phyloP scores from a whole-genome alignment of 2,888 invertebrate species.

The Hypomecis atomaria region DNA sequence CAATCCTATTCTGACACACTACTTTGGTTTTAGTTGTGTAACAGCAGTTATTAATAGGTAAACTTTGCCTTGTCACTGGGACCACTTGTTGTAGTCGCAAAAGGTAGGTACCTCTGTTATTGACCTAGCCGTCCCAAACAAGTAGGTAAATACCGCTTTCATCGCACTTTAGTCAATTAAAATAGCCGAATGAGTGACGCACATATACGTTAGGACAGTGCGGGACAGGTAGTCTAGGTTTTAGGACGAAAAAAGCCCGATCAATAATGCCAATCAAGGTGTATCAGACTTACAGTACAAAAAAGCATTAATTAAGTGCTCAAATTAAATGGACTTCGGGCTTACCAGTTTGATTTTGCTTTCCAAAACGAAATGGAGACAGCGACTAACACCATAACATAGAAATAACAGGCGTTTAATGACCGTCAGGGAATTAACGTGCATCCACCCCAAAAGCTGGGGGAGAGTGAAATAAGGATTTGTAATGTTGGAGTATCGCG shows the following conservation, averaged over 20 bases:
- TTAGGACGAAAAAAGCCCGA: constrained; percentile 10
- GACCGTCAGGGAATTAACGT: constrained; percentile 5
- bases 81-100: no score
- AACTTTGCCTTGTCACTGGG: no score
- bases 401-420: not conserved
- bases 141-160: no score
- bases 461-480: constrained; percentile 52
- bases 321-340: not conserved
- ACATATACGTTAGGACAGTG: not conserved
- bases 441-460: constrained; percentile 44
- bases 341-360: constrained; percentile 23
- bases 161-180: no score
- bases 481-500: constrained; percentile 26
- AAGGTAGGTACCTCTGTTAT: no score
- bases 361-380: constrained; percentile 2
- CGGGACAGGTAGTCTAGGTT: constrained; percentile 5
- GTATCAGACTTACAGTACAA: not conserved
- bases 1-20: no score
- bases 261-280: constrained; percentile 21
- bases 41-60: no score
- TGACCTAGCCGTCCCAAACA: no score
- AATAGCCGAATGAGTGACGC: no score
- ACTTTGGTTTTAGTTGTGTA: no score
- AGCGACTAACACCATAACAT: not conserved
- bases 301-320: not conserved